Conservation (phyloP, 2,888 invertebrate genomes). For the Chironomus riparius region DNA sequence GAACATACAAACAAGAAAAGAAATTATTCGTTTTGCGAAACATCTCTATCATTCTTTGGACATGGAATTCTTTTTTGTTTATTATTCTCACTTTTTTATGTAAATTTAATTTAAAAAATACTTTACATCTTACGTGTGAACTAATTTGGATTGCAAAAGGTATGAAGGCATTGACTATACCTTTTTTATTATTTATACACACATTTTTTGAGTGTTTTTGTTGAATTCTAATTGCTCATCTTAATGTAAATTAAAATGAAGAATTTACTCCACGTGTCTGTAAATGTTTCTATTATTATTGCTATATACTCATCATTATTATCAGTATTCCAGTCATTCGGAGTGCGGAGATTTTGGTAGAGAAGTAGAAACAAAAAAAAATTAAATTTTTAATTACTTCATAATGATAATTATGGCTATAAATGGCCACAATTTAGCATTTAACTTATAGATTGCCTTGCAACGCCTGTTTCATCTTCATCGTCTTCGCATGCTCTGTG, state of each 20-base stretch:
- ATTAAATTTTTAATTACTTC: conserved; percentile 11
- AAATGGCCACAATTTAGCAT: not conserved
- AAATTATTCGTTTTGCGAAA: not conserved
- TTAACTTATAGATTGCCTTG: not conserved
- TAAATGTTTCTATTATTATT: not conserved
- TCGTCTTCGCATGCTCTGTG: not conserved
- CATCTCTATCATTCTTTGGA: not conserved
- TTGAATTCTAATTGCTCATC: too few relatives aligned
- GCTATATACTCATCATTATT: too few relatives aligned
- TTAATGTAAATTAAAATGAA: not conserved
- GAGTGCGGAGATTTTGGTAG: not conserved
- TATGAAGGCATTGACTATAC: too few relatives aligned
- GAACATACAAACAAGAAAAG: not conserved
- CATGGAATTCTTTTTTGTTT: not conserved
- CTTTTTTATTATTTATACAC: too few relatives aligned
- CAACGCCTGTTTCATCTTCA: not conserved
- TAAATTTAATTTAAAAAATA: not conserved
- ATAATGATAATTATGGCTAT: conserved; percentile 16
- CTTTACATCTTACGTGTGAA: too few relatives aligned
- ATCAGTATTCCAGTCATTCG: too few relatives aligned
- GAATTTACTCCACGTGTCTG: not conserved
- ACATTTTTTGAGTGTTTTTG: too few relatives aligned
- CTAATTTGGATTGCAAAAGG: too few relatives aligned
- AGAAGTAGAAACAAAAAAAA: not conserved
- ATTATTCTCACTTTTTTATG: not conserved